phyloP scores from a whole-genome alignment of 1,140 invertebrate species.

The Manduca sexta region DNA sequence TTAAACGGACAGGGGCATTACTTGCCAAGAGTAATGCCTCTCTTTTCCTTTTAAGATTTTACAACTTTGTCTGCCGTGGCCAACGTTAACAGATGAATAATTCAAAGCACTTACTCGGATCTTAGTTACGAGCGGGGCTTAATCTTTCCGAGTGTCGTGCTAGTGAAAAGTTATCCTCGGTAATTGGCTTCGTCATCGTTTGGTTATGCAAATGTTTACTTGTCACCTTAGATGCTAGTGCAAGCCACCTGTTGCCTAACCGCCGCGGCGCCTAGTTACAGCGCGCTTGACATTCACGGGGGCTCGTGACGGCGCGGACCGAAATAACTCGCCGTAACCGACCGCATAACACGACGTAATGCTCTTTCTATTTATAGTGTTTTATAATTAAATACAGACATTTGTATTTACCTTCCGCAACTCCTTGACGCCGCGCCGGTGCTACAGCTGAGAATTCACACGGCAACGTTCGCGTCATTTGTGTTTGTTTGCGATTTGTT shows the following conservation, averaged over 20 bases:
- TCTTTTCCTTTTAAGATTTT: no score
- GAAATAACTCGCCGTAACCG: conserved; percentile 64
- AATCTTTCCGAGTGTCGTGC: no score
- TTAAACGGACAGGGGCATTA: no score
- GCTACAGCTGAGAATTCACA: background rate
- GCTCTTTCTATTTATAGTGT: conserved; percentile 58
- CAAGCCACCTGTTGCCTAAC: conserved; percentile 56
- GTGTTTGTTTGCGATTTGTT: background rate
- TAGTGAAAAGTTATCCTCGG: no score
- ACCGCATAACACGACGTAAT: conserved; percentile 64
- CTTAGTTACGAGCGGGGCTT: no score
- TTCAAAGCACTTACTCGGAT: no score
- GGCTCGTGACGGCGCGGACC: conserved; percentile 54
- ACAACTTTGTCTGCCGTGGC: no score
- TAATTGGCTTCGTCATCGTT: background rate
- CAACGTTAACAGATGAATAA: no score
- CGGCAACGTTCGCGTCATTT: background rate
- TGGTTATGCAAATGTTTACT: conserved; percentile 21
- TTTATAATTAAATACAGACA: conserved; percentile 64
- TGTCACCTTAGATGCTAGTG: conserved; percentile 27
- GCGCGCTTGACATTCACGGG: conserved; percentile 64
- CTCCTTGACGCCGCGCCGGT: no score
- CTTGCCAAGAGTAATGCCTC: no score
- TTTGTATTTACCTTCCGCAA: conserved; percentile 45
- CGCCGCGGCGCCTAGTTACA: conserved; percentile 42